A percentile compares a stretch with the other conserved stretches of the same genome.
These are phyloP conservation scores for Stenurella melanura DNA, from an alignment of 2,888 invertebrate genomes.

Conservation along the genomic window DNA sequence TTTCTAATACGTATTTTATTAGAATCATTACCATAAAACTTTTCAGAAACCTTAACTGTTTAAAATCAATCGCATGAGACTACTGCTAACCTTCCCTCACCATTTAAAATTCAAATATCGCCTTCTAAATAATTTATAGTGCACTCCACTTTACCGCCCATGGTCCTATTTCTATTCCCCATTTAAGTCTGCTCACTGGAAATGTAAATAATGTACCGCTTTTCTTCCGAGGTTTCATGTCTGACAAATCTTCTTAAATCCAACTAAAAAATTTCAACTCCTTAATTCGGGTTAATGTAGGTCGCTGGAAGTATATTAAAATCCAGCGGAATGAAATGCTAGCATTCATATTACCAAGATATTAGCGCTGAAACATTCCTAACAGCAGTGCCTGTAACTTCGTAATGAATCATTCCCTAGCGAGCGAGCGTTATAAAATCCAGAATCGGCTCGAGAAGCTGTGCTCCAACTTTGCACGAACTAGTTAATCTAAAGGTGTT, in stretches of 20 bases:
- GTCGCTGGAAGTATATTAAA: slow-evolving; percentile 56
- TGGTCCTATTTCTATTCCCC: neutral
- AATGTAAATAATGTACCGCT: slow-evolving; percentile 7
- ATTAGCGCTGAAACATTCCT: slow-evolving; percentile 60
- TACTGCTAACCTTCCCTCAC: too few species aligned
- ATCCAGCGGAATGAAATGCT: slow-evolving; percentile 54
- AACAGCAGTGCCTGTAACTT: slow-evolving; percentile 59
- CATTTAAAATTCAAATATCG: too few species aligned
- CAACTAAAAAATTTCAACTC: slow-evolving; percentile 48
- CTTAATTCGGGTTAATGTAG: slow-evolving; percentile 48
- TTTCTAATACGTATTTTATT: too few species aligned
- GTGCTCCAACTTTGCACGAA: neutral
- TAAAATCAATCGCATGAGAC: too few species aligned
- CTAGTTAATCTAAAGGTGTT: neutral
- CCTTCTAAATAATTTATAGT: neutral
- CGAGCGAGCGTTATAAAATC: slow-evolving; percentile 59
- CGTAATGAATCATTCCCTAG: slow-evolving; percentile 66
- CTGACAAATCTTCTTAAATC: slow-evolving; percentile 19
- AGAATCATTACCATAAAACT: too few species aligned
- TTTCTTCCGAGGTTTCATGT: neutral
- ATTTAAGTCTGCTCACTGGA: neutral
- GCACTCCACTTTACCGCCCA: neutral
- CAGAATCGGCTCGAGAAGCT: neutral
- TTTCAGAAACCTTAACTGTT: too few species aligned
- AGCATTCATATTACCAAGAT: slow-evolving; percentile 58